Base-by-base conservation (phyloP, 2,113 vertebrate species). In the Seriola aureovittata region DNA sequence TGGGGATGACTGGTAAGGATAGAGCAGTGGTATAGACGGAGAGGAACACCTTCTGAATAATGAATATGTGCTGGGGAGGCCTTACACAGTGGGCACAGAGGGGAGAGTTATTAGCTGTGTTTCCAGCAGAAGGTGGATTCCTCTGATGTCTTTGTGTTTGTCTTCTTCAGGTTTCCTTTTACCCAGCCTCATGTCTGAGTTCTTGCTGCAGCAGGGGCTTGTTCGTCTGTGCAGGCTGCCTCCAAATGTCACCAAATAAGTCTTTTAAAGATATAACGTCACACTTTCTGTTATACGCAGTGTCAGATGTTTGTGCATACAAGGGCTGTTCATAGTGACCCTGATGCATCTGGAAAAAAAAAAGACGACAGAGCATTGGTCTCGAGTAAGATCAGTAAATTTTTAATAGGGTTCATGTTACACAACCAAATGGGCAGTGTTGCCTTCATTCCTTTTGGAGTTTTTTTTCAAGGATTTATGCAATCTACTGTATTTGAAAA, bases 11-110 rank as follows among this genome's bases (percentile, higher is more conserved):
- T 88, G 75, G 75, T 65, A 38, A 81, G 71, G 78, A 46, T 48
- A 78, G 80, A 74, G 67, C 36, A 44, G 78, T 48, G 80, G 80
- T 85, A 77, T 70, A 85, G 87, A 84, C 72, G 84, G 75, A 87
- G 89, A 83, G 48, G 68, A 86, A 89, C 48, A 23, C 84, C 73
- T 60, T 63, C 50, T 93, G 82, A 93, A 92, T 93, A 87, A 91
- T 93, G 54, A 55, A 93, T 89, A 44, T 11, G 16, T 62, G 79
- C 69, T 75, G 75, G 21, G 36, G 78, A 86, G 78, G 73, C 55
- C 80, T 71, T 75, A 82, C 76, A 80, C 72, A 38, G 70, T 71
- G 77, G 78, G 54, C 68, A 66, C 21, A 73, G 62, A 54, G 59
- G 36, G 58, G 54, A 36, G 46, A 60, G 74, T 82, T 72, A 86